phyloP scores from a whole-genome alignment of 53 echinoderm and acorn worm genomes.

The Patiria pectinifera region DNA sequence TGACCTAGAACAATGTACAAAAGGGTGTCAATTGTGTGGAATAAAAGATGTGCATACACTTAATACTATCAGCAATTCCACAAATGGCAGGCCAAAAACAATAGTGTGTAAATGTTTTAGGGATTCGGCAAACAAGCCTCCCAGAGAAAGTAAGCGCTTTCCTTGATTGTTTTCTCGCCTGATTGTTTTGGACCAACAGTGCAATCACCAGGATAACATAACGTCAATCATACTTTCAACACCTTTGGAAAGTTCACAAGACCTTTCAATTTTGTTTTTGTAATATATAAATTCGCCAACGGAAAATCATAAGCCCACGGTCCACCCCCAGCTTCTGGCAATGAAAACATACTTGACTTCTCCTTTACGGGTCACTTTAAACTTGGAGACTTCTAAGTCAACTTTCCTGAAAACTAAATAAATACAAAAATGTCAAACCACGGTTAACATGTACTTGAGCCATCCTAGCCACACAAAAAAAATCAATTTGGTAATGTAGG shows the following conservation, averaged over 20 bases:
- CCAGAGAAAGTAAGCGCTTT: neutral
- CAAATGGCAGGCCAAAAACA: too few species aligned
- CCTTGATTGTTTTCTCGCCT: neutral
- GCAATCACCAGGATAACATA: neutral
- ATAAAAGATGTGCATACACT: too few species aligned
- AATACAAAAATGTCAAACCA: neutral
- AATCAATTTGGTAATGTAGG: neutral
- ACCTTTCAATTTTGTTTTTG: constrained; percentile 13
- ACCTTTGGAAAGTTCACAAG: constrained; percentile 65
- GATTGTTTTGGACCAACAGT: neutral
- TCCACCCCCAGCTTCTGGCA: neutral
- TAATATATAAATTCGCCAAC: neutral
- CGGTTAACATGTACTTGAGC: neutral
- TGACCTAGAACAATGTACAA: too few species aligned
- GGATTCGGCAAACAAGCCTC: neutral
- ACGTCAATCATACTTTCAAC: constrained; percentile 38
- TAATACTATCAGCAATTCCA: too few species aligned
- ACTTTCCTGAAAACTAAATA: neutral
- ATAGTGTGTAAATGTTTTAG: neutral
- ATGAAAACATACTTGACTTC: constrained; percentile 18
- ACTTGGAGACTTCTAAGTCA: neutral
- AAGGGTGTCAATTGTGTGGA: too few species aligned
- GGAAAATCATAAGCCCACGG: neutral
- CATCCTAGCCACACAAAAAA: neutral
- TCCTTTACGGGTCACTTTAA: neutral